Evolutionary conservation across 2,797 vertebrate species (phyloP), one percentile per base, ranked within the genome.

Genomic region (Mormyrops boulengeri): DNA sequence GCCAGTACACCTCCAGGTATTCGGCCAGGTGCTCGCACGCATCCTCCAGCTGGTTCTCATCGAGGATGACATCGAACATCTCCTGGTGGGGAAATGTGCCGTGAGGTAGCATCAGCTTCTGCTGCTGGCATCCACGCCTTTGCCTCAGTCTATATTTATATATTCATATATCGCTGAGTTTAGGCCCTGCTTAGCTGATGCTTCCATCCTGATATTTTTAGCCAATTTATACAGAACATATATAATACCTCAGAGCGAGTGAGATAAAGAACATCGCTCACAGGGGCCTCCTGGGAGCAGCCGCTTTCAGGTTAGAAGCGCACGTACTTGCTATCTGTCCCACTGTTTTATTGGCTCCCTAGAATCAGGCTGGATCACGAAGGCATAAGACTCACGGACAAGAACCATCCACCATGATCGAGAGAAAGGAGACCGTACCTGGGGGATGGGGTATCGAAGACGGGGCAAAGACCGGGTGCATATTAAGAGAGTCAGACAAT

Each of bases 31-130:
- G 98, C 91, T 99, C 98, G 2, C 98, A 99, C 66, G 98, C 98
- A 0, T 99, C 98, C 86, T 99, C 98, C 89, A 99, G 94, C 93
- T 99, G 98, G 96, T 99, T 99, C 93, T 99, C 98, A 55, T 99
- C 98, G 95, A 99, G 94, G 94, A 99, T 99, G 91, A 99, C 97
- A 88, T 99, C 98, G 89, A 99, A 99, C 93, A 98, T 97, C 93
- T 99, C 98, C 98, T 99, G 90, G 80, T 14, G 47, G 88, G 50
- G 41, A 66, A 34, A 41, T 3, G 0, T 0, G 11, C 0, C 2
- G 34, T 0, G 0, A 66, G 4, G 11, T 30, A 26, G 12, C 47
- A 52, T 85, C 82, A 52, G 4, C 44, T 52, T 85, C 44, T 85
- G 41, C 49, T 52, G 49, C 47, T 4, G 22, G 14, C n/a, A 52